Conservation (phyloP, 2,113 vertebrate genomes). For the Murina feae region DNA sequence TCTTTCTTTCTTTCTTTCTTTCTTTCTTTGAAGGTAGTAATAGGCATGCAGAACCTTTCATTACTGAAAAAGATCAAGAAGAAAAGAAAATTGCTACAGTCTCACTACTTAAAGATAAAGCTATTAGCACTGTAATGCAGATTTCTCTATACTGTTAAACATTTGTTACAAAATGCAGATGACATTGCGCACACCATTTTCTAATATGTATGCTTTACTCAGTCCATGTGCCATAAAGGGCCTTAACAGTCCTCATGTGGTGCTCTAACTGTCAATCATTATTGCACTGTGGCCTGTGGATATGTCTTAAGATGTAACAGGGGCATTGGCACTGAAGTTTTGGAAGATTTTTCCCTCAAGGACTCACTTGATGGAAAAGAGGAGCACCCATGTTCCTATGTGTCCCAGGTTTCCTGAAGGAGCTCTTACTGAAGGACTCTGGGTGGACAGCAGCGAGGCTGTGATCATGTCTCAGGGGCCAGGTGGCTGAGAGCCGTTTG, state of each 20-base stretch:
- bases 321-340: neutral
- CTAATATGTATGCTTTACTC: neutral
- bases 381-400: neutral
- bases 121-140: neutral
- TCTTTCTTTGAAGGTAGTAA: neutral
- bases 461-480: neutral
- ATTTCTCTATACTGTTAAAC: neutral
- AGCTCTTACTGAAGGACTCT: neutral
- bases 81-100: constrained; percentile 10
- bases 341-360: neutral
- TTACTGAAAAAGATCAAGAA: neutral
- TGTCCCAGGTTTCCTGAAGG: neutral
- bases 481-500: neutral
- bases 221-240: neutral
- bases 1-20: too few relatives aligned
- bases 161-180: neutral
- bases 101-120: neutral
- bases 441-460: neutral
- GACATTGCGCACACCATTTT: neutral
- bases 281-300: neutral
- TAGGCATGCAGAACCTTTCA: neutral
- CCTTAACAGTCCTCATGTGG: neutral
- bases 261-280: neutral
- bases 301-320: neutral
- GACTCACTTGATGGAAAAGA: neutral